Conservation (phyloP, 2,797 vertebrate genomes). For the Cossypha niveicapilla region DNA sequence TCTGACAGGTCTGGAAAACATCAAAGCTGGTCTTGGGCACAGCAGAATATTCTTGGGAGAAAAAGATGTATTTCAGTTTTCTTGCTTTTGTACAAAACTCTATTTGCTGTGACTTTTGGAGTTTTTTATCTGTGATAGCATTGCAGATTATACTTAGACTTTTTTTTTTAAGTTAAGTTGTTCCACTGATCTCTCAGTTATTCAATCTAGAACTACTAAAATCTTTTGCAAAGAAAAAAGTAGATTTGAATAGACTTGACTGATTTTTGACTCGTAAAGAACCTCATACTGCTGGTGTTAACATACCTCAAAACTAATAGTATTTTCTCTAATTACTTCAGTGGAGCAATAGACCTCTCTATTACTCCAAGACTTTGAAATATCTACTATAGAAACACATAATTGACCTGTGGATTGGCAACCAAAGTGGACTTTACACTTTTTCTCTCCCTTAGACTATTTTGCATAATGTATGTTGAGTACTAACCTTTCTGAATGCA, state of each 20-base stretch:
- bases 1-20: not conserved
- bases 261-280: not conserved
- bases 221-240: not conserved
- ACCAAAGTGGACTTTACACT: not conserved
- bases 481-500: not conserved
- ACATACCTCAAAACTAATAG: fast-evolving
- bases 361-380: not conserved
- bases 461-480: fast-evolving
- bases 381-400: not conserved
- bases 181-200: not conserved
- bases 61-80: not conserved
- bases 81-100: not conserved
- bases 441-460: fast-evolving
- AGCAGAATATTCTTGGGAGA: not conserved
- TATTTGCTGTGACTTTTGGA: not conserved
- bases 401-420: fast-evolving
- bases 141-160: not conserved
- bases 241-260: not conserved
- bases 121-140: not conserved
- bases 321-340: not conserved
- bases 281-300: not conserved
- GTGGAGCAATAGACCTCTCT: fast-evolving
- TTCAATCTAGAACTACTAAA: not conserved
- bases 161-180: not conserved
- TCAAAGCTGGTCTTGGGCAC: not conserved